Percentiles rank a stretch among this genome's conserved stretches.
These are phyloP conservation scores for Tetrao urogallus DNA, from an alignment of 2,113 vertebrate species.

Conservation along the genomic window DNA sequence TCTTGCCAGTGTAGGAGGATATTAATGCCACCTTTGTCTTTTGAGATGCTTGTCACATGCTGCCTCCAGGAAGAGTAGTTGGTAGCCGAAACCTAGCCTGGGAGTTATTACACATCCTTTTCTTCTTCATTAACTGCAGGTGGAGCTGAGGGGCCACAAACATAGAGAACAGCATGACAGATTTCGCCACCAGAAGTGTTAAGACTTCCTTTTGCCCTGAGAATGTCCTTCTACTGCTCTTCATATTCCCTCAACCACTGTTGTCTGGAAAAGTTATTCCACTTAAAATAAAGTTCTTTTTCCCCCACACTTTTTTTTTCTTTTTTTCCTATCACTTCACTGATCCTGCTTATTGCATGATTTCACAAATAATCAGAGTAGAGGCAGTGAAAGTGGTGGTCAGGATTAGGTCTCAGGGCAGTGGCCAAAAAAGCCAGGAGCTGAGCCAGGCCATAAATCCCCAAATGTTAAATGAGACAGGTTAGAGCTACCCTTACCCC, in stretches of 20 bases:
- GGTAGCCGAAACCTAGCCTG: neutral
- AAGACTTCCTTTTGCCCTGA: neutral
- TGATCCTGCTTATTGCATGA: neutral
- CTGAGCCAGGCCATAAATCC: neutral
- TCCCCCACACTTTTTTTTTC: neutral
- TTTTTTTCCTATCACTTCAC: neutral
- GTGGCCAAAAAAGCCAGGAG: neutral
- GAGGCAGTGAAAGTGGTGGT: neutral
- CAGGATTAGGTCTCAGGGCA: neutral
- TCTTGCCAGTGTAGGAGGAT: slow-evolving; percentile 7
- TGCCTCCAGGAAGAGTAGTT: neutral
- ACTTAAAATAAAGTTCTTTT: neutral
- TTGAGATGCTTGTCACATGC: neutral
- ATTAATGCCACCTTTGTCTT: neutral
- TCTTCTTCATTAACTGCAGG: neutral
- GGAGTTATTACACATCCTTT: neutral
- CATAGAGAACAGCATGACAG: neutral
- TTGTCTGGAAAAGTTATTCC: neutral
- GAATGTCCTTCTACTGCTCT: neutral
- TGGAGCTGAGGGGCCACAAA: neutral
- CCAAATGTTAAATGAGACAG: neutral
- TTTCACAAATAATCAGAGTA: neutral
- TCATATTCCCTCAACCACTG: neutral
- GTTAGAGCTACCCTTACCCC: neutral
- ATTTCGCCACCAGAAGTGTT: neutral